Evolutionary conservation across 1,140 invertebrate genomes (phyloP).

Genomic region (Eubasilissa regina): DNA sequence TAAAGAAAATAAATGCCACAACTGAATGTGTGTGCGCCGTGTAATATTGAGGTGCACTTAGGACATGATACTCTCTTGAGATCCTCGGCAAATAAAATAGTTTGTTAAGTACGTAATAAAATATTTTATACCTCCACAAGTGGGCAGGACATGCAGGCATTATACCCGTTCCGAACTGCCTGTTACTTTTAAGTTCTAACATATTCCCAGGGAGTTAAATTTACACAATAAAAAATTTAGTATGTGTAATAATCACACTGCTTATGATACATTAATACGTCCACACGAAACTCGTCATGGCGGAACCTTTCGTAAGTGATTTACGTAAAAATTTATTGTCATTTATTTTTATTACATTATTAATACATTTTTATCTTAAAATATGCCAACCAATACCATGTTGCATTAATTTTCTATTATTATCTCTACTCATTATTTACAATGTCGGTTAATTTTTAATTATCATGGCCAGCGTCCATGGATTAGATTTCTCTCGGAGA

Average conservation of each 20-base stretch:
- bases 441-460: too few relatives aligned
- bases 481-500: too few relatives aligned
- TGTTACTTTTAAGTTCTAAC: conserved; percentile 35
- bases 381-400: too few relatives aligned
- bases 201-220: conserved; percentile 14
- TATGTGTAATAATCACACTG: conserved; percentile 33
- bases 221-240: conserved; percentile 39
- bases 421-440: too few relatives aligned
- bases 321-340: too few relatives aligned
- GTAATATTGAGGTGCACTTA: conserved; percentile 37
- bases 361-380: too few relatives aligned
- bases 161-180: conserved; percentile 13
- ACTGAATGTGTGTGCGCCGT: background rate
- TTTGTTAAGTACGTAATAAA: conserved; percentile 43
- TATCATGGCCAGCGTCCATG: too few relatives aligned
- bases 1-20: background rate
- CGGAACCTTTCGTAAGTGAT: background rate
- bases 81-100: conserved; percentile 35
- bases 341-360: too few relatives aligned
- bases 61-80: conserved; percentile 28
- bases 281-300: background rate
- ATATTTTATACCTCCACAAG: conserved; percentile 36
- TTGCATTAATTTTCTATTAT: too few relatives aligned
- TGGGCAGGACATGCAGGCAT: conserved; percentile 31
- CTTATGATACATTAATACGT: background rate